A percentile compares a stretch with the other conserved stretches of the same genome.
phyloP scores from a whole-genome alignment of 2,888 invertebrate species.

The Allygus modestus region DNA sequence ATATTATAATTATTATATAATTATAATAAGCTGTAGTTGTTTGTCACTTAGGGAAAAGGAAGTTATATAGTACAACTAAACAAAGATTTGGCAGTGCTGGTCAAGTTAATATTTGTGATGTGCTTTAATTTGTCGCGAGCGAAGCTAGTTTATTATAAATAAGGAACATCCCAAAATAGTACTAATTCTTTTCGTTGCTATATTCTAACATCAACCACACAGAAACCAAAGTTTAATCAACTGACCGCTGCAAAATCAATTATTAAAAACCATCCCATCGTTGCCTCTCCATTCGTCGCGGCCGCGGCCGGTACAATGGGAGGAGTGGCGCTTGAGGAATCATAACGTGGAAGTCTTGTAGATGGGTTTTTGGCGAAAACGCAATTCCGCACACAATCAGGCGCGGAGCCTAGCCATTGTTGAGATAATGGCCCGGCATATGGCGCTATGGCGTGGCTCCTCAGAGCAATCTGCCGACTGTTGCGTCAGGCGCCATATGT shows the following conservation, averaged over 20 bases:
- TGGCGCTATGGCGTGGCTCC: background rate
- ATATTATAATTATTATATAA: too few species aligned
- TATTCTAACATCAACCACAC: too few species aligned
- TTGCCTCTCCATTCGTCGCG: background rate
- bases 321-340: background rate
- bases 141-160: too few species aligned
- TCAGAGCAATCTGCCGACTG: background rate
- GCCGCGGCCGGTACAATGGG: conserved; percentile 11
- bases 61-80: too few species aligned
- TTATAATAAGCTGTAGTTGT: too few species aligned
- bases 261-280: background rate
- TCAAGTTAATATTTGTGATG: too few species aligned
- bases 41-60: too few species aligned
- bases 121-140: too few species aligned
- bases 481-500: conserved; percentile 14
- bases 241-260: background rate
- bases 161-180: too few species aligned
- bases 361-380: conserved; percentile 22
- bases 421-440: background rate
- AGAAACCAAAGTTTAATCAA: background rate
- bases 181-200: too few species aligned
- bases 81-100: too few species aligned
- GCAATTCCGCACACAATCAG: conserved; percentile 6
- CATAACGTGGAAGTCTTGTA: conserved; percentile 14
- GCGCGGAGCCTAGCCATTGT: background rate